phyloP scores from a whole-genome alignment of 1,140 invertebrate genomes.

The Armadillidium nasatum region DNA sequence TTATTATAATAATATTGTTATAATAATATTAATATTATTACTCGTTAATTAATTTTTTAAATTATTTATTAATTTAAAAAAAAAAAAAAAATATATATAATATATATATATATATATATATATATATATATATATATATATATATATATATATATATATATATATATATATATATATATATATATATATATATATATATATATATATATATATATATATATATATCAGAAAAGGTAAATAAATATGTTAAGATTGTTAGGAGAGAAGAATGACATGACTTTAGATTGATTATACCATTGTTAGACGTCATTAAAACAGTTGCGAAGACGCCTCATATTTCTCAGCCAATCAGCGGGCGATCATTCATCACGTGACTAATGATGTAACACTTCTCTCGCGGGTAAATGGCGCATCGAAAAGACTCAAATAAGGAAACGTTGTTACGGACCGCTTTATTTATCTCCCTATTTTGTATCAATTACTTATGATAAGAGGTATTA shows the following conservation, averaged over 20 bases:
- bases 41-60: too few species aligned
- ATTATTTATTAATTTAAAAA: too few species aligned
- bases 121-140: too few species aligned
- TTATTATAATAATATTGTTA: too few species aligned
- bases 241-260: not conserved
- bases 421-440: not conserved
- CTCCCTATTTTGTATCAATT: too few species aligned
- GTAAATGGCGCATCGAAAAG: not conserved
- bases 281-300: conserved; percentile 2
- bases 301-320: conserved; percentile 2
- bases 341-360: conserved; percentile 1
- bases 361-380: conserved; percentile 12
- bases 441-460: too few species aligned
- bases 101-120: too few species aligned
- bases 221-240: not conserved
- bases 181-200: conserved; percentile 12
- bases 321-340: conserved; percentile 2
- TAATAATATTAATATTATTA: too few species aligned
- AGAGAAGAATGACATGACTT: not conserved
- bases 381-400: conserved; percentile 1
- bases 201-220: not conserved
- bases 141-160: not conserved
- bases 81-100: too few species aligned
- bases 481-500: too few species aligned
- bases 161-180: conserved; percentile 10